Evolutionary conservation across 2,888 invertebrate species (phyloP).

Genomic region (Himalopsyche anomala): DNA sequence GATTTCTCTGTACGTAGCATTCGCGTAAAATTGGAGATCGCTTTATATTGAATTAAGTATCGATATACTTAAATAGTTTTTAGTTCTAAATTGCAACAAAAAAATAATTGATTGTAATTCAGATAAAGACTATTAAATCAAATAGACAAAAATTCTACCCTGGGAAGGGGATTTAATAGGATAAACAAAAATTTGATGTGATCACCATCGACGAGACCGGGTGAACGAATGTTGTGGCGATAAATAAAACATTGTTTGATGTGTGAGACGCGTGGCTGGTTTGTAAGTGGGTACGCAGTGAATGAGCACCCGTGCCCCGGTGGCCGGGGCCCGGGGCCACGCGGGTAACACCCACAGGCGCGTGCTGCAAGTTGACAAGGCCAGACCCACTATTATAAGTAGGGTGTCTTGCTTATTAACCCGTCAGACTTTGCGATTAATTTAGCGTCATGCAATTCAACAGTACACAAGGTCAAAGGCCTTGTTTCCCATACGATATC

Average conservation of each 20-base stretch:
- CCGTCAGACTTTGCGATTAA: constrained; percentile 16
- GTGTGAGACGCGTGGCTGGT: constrained; percentile 44
- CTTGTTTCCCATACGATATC: no score
- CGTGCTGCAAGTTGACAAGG: constrained; percentile 41
- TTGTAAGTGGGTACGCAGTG: constrained; percentile 10
- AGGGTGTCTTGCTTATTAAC: constrained; percentile 7
- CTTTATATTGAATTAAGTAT: no score
- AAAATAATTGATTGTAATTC: no score
- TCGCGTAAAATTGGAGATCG: no score
- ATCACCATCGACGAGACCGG: neutral
- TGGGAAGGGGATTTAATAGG: constrained; percentile 38
- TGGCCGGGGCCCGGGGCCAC: neutral
- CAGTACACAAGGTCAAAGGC: no score
- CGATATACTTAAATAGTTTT: no score
- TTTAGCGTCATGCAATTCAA: neutral
- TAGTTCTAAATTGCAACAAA: no score
- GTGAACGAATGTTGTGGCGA: constrained; percentile 40
- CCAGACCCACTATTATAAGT: constrained; percentile 26
- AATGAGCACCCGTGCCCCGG: neutral
- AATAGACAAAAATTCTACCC: neutral
- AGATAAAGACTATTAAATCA: neutral
- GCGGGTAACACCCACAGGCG: constrained; percentile 49
- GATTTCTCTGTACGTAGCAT: no score
- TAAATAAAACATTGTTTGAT: constrained; percentile 51
- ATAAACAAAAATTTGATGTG: constrained; percentile 44